phyloP scores from a whole-genome alignment of 2,888 invertebrate species.

The Ophraella communa region DNA sequence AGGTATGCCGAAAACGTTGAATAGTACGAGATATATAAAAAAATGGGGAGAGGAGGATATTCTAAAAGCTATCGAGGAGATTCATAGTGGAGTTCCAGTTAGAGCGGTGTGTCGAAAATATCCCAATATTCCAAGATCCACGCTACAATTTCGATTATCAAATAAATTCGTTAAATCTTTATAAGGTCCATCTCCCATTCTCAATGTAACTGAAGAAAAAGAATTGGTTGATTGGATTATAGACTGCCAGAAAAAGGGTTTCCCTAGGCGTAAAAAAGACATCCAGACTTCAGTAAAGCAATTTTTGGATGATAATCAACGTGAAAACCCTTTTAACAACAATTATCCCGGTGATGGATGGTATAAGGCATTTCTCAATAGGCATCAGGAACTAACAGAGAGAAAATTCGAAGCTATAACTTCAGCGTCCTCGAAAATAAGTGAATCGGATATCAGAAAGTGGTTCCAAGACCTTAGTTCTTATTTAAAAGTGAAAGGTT shows the following conservation, averaged over 20 bases:
- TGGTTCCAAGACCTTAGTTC: too few relatives aligned
- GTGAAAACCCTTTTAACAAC: constrained; percentile 13
- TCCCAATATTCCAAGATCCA: background rate
- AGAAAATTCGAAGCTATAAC: background rate
- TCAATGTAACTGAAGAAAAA: constrained; percentile 2
- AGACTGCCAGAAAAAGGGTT: constrained; percentile 7
- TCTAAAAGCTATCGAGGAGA: constrained; percentile 3
- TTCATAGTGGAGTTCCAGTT: constrained; percentile 8
- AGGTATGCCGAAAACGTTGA: background rate
- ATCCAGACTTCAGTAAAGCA: constrained; percentile 6
- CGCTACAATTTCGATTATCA: background rate
- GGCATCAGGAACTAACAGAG: background rate
- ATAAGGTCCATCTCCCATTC: constrained; percentile 1
- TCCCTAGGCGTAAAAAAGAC: constrained; percentile 1
- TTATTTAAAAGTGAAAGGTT: too few relatives aligned
- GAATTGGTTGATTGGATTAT: constrained; percentile 4
- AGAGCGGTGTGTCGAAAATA: constrained; percentile 2
- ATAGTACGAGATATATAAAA: constrained; percentile 2
- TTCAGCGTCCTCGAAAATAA: constrained; percentile 5
- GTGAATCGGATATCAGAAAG: constrained; percentile 12
- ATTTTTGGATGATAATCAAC: background rate
- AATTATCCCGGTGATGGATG: constrained; percentile 3
- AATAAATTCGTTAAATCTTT: constrained; percentile 1
- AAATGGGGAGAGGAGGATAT: background rate
- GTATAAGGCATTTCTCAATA: constrained; percentile 9